Base-by-base conservation (phyloP, 1,140 invertebrate genomes). In the Nasonia giraulti region DNA sequence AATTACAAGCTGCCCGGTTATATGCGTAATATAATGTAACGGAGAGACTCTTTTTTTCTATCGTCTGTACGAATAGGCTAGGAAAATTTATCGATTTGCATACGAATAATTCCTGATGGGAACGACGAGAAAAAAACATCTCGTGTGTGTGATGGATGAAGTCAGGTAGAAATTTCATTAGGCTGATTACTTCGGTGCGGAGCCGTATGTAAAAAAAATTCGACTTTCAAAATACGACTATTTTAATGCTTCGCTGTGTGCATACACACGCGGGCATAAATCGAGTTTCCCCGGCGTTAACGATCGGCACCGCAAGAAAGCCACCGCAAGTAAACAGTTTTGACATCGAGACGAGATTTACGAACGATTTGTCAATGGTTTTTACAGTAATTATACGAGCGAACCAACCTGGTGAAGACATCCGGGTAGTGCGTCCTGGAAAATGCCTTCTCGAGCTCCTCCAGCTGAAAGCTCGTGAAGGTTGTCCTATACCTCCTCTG, bases 381-480 rank as follows among this genome's bases (percentile, higher is more conserved):
- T 20, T 5, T 17, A 17, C 17, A 55, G 5, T 55, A 55, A 17
- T 17, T 47, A 47, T 12, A 37, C 44, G 50, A 17, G 17, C 20
- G n/a, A 62, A 62, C 94, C 93, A 94, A 99, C 97, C 98, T 97
- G 33, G 98, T 99, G 93, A 99, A 99, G 0, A 99, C 98, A 93
- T 99, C 98, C 27, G 98, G 98, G 93, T 99, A 99, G 93, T 99
- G 98, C 6, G 98, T 99, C 88, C 98, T 96, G 0, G 98, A 97
- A 93, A 99, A 99, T 0, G 98, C 98, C 92, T 99, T 99, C 92
- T 99, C 98, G 85, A 99, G 93, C 92, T 99, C 98, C 91, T 99
- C 98, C 80, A 99, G 93, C 92, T 99, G 98, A 91, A 97, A 98
- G 89, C 97, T 98, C 10, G 98, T 99, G 92, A 99, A 99, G 62